Base-by-base conservation (phyloP, 2,113 vertebrate species). In the Oncorhynchus masou region DNA sequence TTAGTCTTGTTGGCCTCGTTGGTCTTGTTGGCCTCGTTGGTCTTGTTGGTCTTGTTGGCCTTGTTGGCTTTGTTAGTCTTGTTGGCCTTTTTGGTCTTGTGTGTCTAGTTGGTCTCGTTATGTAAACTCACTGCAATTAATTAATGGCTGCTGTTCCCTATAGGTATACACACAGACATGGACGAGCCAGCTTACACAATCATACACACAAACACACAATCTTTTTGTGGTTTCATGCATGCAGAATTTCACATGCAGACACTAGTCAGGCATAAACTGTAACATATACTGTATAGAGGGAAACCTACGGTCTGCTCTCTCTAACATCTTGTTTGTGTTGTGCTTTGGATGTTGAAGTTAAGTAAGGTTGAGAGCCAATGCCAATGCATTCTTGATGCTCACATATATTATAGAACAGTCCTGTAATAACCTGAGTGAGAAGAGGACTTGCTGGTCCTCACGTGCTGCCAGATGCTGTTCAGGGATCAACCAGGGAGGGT, bases 41-140 rank as follows among this genome's bases (percentile, higher is more conserved):
- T 4, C 4, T 31, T 5, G 29, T 31, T 31, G 29, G 29, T 0
- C 29, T 31, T 5, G 29, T 31, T 31, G 5, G 29, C 1, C 31
- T 31, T 31, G 31, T 31, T 31, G 31, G 1, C 0, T 4, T 31
- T 5, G 5, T 31, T 34, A 0, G 5, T 0, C 31, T 34, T 0
- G 5, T 34, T 34, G 31, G 31, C 5, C 6, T 34, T 0, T 5
- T 34, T 34, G 31, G 31, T 19, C 4, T 27, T 68, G 15, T 39
- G n/a, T n/a, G n/a, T n/a, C n/a, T n/a, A n/a, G n/a, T n/a, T n/a
- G n/a, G n/a, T n/a, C n/a, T n/a, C n/a, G n/a, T n/a, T n/a, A n/a
- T 27, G 74, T 81, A 86, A 88, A 75, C 74, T 82, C 76, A 77
- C 49, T 24, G 76, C 79, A 82, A 81, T 88, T 85, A 77, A 91